Conservation (phyloP, 2,888 invertebrate genomes). For the Pseudanteris insignis region DNA sequence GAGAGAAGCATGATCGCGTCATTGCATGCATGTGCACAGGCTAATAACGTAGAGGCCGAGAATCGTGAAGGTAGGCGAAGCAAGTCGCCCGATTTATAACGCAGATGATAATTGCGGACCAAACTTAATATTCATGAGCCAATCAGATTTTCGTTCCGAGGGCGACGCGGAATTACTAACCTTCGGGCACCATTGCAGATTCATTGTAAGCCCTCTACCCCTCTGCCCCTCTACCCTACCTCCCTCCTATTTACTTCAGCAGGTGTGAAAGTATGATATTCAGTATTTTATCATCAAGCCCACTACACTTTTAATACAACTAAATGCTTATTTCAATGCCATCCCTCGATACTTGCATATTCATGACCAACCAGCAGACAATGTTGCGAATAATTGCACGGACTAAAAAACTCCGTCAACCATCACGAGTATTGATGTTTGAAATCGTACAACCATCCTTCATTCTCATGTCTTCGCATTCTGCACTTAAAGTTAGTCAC, state of each 20-base stretch:
- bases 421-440: too few species aligned
- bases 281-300: slow-evolving; percentile 24
- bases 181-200: slow-evolving; percentile 53
- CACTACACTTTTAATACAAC: slow-evolving; percentile 17
- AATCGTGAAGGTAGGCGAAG: slow-evolving; percentile 52
- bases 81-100: slow-evolving; percentile 65
- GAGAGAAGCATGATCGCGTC: slow-evolving; percentile 41
- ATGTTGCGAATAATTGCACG: too few species aligned
- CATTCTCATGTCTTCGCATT: too few species aligned
- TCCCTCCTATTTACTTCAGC: slow-evolving; percentile 36
- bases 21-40: slow-evolving; percentile 44
- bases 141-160: slow-evolving; percentile 65
- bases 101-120: slow-evolving; percentile 66
- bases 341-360: slow-evolving; percentile 6
- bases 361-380: too few species aligned
- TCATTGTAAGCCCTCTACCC: slow-evolving; percentile 50
- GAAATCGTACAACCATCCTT: too few species aligned
- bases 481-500: too few species aligned
- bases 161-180: slow-evolving; percentile 57
- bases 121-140: slow-evolving; percentile 67
- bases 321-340: slow-evolving; percentile 15
- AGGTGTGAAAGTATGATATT: slow-evolving; percentile 41
- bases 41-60: slow-evolving; percentile 47
- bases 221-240: slow-evolving; percentile 15
- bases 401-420: too few species aligned